Percentiles rank a stretch among this genome's conserved stretches.
Evolutionary conservation across 2,888 invertebrate genomes (phyloP).

Genomic region (Seladonia tumulorum): DNA sequence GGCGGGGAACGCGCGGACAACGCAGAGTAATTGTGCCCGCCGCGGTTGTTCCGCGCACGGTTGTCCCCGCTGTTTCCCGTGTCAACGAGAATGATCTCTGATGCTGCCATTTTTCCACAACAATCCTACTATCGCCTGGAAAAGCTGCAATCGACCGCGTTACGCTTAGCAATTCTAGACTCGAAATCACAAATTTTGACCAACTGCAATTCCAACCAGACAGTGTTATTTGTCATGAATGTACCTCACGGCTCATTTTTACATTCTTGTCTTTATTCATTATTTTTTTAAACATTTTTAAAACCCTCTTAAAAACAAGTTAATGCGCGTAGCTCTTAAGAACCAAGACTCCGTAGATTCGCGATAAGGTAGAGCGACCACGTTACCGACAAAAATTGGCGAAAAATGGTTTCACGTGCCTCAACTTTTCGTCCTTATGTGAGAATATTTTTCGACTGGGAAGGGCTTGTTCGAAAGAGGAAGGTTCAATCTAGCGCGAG

Average conservation of each 20-base stretch:
- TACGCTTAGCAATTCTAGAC: background rate
- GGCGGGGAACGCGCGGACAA: conserved; percentile 18
- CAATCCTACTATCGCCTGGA: background rate
- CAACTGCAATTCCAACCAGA: background rate
- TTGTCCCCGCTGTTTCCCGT: background rate
- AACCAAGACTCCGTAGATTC: too few relatives aligned
- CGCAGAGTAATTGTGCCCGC: conserved; percentile 23
- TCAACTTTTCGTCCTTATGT: too few relatives aligned
- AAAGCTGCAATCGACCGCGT: background rate
- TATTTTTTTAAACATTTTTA: too few relatives aligned
- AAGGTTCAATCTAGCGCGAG: too few relatives aligned
- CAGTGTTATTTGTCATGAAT: background rate
- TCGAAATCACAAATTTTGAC: background rate
- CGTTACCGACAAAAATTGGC: too few relatives aligned
- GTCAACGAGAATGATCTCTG: background rate
- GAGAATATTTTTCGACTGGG: too few relatives aligned
- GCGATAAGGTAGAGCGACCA: too few relatives aligned
- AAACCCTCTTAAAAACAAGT: too few relatives aligned
- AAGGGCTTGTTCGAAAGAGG: too few relatives aligned
- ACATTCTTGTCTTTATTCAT: background rate
- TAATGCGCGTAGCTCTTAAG: too few relatives aligned
- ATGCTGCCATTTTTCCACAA: background rate
- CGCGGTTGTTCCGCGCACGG: background rate
- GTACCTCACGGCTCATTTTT: background rate
- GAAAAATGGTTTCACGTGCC: too few relatives aligned